Base-by-base conservation (phyloP, 2,888 invertebrate species). In the Rotaria sp. region DNA sequence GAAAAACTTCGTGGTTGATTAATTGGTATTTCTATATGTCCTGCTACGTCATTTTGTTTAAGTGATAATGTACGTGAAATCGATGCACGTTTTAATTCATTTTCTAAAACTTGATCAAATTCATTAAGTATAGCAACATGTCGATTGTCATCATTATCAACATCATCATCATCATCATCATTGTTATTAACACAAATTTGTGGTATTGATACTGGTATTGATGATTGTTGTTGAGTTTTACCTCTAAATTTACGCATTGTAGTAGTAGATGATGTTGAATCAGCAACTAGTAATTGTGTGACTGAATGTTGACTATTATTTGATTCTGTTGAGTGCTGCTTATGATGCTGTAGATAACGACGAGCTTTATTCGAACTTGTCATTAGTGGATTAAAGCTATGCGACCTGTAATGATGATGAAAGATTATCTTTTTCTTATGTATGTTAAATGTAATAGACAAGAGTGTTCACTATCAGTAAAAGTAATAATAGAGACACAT, bases 1-100 rank as follows among this genome's bases (percentile, higher is more conserved):
- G 80, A 80, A 80, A 45, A 80, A 41, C 80, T 80, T 80, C 80
- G 41, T 45, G 26, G 80, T 80, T 80, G 80, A 80, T 26, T 45
- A 21, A 80, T 11, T 5, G 67, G 67, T 11, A 80, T 15, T 21
- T 8, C 41, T 4, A 80, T 26, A 80, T 80, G 26, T 38, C n/a
- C 45, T 26, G 8, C 26, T 41, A 45, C 13, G 1, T 67, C 67
- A 13, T 80, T 24, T 45, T 80, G 80, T 80, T 80, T 80, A 26
- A 80, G 45, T 45, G 80, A 80, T 45, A 45, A 45, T 80, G 45
- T 80, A n/a, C 80, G 80, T 26, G 4, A 15, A n/a, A 80, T 45
- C 0, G n/a, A 13, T 45, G 45, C 10, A 41, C 26, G 41, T 26
- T 45, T 80, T 13, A 35, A 45, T 80, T 80, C 80, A 45, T 80